These are phyloP conservation scores for Borostomias antarcticus DNA, from an alignment of 2,797 vertebrate species.

Conservation along the genomic window DNA sequence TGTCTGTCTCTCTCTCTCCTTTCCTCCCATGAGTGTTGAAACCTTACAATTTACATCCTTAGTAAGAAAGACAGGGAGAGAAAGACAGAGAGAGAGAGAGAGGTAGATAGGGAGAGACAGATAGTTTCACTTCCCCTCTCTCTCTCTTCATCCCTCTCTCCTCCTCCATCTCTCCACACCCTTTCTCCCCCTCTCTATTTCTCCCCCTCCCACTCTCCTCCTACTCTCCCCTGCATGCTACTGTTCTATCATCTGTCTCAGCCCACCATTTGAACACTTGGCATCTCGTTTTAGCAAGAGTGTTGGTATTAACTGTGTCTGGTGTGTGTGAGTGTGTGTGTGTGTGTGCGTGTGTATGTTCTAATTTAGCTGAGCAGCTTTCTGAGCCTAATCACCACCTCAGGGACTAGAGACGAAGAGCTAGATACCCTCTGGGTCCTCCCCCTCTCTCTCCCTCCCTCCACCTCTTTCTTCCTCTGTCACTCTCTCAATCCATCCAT, in stretches of 20 bases:
- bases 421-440: too few species aligned
- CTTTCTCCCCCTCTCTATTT: background rate
- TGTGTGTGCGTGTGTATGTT: background rate
- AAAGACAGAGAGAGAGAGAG: too few species aligned
- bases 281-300: background rate
- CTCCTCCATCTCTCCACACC: too few species aligned
- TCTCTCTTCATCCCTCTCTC: too few species aligned
- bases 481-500: too few species aligned
- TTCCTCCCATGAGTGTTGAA: conserved; percentile 18
- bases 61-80: too few species aligned
- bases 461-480: background rate
- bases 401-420: too few species aligned
- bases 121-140: too few species aligned
- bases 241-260: background rate
- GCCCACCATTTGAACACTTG: background rate
- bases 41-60: too few species aligned
- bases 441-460: background rate
- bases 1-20: conserved; percentile 15
- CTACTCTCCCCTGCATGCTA: background rate
- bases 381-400: background rate
- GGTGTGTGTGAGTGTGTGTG: background rate
- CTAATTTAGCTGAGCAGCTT: background rate
- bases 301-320: background rate
- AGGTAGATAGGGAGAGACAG: too few species aligned
- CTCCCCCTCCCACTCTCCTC: background rate